These are phyloP conservation scores for Esperia sulphurella DNA, from an alignment of 2,888 invertebrate genomes.

Conservation along the genomic window DNA sequence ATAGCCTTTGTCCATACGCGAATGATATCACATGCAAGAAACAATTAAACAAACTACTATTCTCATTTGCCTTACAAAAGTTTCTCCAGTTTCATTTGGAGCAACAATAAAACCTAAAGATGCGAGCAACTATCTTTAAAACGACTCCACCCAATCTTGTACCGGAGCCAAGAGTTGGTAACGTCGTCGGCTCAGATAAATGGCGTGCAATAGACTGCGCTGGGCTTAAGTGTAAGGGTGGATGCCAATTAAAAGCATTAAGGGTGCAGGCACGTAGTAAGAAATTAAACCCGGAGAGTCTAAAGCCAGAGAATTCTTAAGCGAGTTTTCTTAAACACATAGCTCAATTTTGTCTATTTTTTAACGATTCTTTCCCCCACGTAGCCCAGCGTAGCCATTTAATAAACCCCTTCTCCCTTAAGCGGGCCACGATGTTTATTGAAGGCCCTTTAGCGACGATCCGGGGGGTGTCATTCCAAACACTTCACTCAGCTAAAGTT, in stretches of 20 bases:
- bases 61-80: conserved; percentile 1
- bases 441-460: too few relatives aligned
- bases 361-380: too few relatives aligned
- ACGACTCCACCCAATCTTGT: conserved; percentile 16
- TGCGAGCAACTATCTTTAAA: conserved; percentile 11
- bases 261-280: not conserved
- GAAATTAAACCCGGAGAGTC: too few relatives aligned
- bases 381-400: too few relatives aligned
- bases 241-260: conserved; percentile 27
- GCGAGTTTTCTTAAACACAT: too few relatives aligned
- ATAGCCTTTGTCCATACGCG: too few relatives aligned
- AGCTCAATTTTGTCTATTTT: too few relatives aligned
- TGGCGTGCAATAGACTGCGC: conserved; percentile 26
- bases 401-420: not conserved
- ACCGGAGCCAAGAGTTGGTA: conserved; percentile 23
- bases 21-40: too few relatives aligned
- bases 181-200: conserved; percentile 30
- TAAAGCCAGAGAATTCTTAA: too few relatives aligned
- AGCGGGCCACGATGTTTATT: not conserved
- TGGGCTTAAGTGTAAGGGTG: conserved; percentile 15
- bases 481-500: too few relatives aligned
- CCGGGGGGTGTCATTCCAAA: too few relatives aligned
- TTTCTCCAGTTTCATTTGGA: not conserved
- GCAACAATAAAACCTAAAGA: conserved; percentile 1
- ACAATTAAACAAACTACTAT: too few relatives aligned